phyloP scores from a whole-genome alignment of 2,888 invertebrate genomes.

The Imbricaverruca yamaguchii region DNA sequence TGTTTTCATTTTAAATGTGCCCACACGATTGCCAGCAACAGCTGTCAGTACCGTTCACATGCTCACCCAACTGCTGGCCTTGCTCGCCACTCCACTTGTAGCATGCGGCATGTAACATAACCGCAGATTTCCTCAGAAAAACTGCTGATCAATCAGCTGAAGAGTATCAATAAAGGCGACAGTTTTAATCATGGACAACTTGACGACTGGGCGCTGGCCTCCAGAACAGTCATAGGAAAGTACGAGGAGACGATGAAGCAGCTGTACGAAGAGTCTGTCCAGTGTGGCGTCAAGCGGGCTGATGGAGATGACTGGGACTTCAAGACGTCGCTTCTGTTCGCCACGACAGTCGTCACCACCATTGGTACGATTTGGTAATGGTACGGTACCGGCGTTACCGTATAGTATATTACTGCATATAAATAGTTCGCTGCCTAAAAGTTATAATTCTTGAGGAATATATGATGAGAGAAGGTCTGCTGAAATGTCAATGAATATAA shows the following conservation, averaged over 20 bases:
- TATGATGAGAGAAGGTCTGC: no score
- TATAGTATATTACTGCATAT: background rate
- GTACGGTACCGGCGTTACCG: slow-evolving; percentile 16
- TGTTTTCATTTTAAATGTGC: no score
- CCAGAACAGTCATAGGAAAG: slow-evolving; percentile 64
- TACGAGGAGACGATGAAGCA: slow-evolving; percentile 73
- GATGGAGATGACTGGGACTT: slow-evolving; percentile 61
- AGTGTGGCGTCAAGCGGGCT: slow-evolving; percentile 38
- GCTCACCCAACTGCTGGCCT: no score
- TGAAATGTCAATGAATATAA: no score
- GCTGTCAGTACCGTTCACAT: no score
- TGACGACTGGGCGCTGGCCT: slow-evolving; percentile 56
- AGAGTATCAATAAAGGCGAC: background rate
- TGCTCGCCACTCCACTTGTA: background rate
- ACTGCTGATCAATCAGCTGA: background rate
- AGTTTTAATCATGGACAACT: slow-evolving; percentile 65
- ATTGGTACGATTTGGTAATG: slow-evolving; percentile 57
- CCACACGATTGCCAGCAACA: no score
- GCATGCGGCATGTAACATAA: background rate
- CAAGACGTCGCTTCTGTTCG: slow-evolving; percentile 72
- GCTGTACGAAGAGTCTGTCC: slow-evolving; percentile 53
- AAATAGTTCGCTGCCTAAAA: no score
- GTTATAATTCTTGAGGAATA: no score
- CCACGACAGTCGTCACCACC: slow-evolving; percentile 78
- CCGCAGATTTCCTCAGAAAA: background rate